phyloP scores from a whole-genome alignment of 2,797 vertebrate genomes.

The Phyllotis vaccarum region DNA sequence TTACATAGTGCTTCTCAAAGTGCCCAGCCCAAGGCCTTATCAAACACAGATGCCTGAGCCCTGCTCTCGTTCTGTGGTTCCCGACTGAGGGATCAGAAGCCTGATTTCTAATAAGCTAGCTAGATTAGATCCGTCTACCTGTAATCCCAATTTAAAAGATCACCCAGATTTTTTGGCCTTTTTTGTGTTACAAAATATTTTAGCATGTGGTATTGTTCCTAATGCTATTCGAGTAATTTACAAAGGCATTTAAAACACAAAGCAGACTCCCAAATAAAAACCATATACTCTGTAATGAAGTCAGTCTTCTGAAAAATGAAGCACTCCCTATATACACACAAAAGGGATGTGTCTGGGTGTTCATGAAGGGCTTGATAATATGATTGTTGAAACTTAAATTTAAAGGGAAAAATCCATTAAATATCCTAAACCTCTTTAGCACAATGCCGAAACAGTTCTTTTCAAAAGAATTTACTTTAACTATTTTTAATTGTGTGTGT shows the following conservation, averaged over 20 bases:
- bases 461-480: background rate
- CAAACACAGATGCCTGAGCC: background rate
- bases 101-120: constrained; percentile 49
- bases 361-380: background rate
- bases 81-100: background rate
- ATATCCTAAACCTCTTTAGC: background rate
- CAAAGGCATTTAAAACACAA: constrained; percentile 61
- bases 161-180: constrained; percentile 47
- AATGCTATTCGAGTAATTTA: constrained; percentile 35
- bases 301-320: constrained; percentile 49
- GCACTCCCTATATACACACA: background rate
- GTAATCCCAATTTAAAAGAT: background rate
- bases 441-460: background rate
- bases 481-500: background rate
- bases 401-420: background rate
- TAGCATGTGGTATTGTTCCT: background rate
- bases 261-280: constrained; percentile 63
- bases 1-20: background rate
- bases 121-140: constrained; percentile 24
- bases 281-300: constrained; percentile 32
- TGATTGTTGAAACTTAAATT: background rate
- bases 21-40: background rate
- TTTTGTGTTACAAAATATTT: constrained; percentile 55
- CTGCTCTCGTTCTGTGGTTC: background rate
- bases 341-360: background rate